Evolutionary conservation across 2,797 vertebrate species (phyloP), one percentile per base, ranked within the genome.

Genomic region (Cyprinella venusta): DNA sequence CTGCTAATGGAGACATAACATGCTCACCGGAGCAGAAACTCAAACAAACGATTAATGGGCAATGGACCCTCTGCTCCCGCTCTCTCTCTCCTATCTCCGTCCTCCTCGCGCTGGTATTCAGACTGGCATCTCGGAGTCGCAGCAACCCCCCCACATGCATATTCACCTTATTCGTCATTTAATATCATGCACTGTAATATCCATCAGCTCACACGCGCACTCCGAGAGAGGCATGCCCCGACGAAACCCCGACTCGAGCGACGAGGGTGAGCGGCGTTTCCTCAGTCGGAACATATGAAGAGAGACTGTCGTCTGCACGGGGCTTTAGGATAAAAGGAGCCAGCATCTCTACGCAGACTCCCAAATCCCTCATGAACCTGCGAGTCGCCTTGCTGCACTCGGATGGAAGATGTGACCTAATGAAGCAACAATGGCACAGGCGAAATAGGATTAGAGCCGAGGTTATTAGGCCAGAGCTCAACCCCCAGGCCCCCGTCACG

Each of bases 11-110:
- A 95, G 94, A 95, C 93, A 94, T 94, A 94, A 95, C 93, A 94
- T 93, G 94, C 90, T 94, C 90, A 86, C 90, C 85, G 86, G 92
- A 92, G 94, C 92, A 91, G 93, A 95, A 95, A 94, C 93, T 95
- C 93, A 94, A 94, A 95, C 94, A 96, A 95, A 94, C 93, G 92
- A 94, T 95, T 93, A 95, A 94, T 94, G 94, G 93, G 92, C 92
- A 90, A 93, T 91, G 87, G 92, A 94, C 91, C 92, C 93, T 92
- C 92, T 85, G 86, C 92, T 92, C 90, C 87, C 90, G 21, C 40
- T 85, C 42, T 61, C 56, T 87, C 84, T 84, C 59, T 87, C 85
- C 81, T 21, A 54, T 80, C 56, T 71, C 86, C 90, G 89, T 88
- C 90, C 82, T 71, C 52, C 63, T 75, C 61, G 30, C 10, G 50